phyloP scores from a whole-genome alignment of 2,888 invertebrate species.

The Branchinecta sandiegonensis region DNA sequence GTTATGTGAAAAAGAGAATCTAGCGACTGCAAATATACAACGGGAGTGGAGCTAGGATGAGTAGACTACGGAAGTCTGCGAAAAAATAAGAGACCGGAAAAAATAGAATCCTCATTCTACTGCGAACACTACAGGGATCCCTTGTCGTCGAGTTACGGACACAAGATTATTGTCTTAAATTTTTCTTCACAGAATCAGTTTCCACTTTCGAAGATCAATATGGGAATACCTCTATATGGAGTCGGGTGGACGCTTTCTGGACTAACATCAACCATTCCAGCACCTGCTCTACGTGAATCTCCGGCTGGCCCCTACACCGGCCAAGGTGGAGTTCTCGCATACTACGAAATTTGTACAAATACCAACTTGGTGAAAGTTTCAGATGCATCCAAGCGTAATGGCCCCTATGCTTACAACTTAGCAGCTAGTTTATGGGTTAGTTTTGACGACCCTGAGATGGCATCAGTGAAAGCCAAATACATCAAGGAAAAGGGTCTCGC shows the following conservation, averaged over 20 bases:
- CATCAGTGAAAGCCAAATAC: slow-evolving; percentile 26
- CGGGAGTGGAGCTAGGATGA: slow-evolving; percentile 26
- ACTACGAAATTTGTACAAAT: slow-evolving; percentile 29
- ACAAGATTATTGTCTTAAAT: too few relatives aligned
- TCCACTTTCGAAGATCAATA: slow-evolving; percentile 23
- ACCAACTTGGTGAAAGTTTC: slow-evolving; percentile 30
- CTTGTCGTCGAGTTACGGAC: too few relatives aligned
- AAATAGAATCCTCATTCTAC: too few relatives aligned
- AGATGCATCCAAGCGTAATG: not conserved
- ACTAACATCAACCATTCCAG: slow-evolving; percentile 18
- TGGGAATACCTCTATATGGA: slow-evolving; percentile 29
- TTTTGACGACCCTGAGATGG: slow-evolving; percentile 33
- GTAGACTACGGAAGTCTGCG: not conserved
- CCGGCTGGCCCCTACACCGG: slow-evolving; percentile 9
- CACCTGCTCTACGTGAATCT: slow-evolving; percentile 24
- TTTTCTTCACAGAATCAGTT: slow-evolving; percentile 15
- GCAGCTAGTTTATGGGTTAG: slow-evolving; percentile 33
- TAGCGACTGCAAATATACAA: not conserved
- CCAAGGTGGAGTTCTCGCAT: slow-evolving; percentile 27
- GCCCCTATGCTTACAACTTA: slow-evolving; percentile 19
- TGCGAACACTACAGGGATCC: too few relatives aligned
- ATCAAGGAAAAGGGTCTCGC: slow-evolving; percentile 21
- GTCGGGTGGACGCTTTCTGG: slow-evolving; percentile 27
- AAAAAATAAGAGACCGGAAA: too few relatives aligned
- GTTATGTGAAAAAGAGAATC: too few relatives aligned